Conservation (phyloP, 1,140 invertebrate genomes). For the Onthophagus taurus region DNA sequence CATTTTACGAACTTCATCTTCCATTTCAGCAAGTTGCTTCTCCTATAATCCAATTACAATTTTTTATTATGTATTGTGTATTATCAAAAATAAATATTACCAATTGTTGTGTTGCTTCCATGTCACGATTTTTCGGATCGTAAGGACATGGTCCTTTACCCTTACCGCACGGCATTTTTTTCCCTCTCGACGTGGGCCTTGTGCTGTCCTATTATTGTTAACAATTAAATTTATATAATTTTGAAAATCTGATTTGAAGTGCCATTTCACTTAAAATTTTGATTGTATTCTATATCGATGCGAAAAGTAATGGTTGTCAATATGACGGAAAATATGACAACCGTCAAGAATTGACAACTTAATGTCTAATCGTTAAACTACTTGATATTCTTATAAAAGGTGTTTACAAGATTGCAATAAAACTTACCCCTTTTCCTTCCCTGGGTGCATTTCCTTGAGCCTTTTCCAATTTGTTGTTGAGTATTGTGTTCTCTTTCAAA, state of each 20-base stretch:
- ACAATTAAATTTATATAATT: too few species aligned
- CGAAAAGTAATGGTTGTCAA: too few species aligned
- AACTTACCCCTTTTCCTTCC: constrained; percentile 5
- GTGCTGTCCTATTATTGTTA: constrained; percentile 9
- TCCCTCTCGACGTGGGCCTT: not conserved
- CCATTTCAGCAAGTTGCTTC: constrained; percentile 50
- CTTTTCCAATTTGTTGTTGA: constrained; percentile 25
- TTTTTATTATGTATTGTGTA: not conserved
- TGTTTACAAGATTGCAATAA: too few species aligned
- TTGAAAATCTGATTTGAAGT: too few species aligned
- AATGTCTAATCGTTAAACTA: not conserved
- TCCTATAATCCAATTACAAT: constrained; percentile 35
- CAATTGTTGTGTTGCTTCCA: constrained; percentile 29
- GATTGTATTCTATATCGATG: too few species aligned
- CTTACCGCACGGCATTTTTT: constrained; percentile 26
- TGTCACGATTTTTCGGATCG: constrained; percentile 26
- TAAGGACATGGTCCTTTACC: constrained; percentile 28
- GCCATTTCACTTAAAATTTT: too few species aligned
- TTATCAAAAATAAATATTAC: constrained; percentile 15
- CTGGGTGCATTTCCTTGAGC: too few species aligned
- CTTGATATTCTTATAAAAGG: not conserved
- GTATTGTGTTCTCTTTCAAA: constrained; percentile 27
- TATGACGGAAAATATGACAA: too few species aligned
- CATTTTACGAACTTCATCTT: constrained; percentile 49
- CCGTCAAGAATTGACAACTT: not conserved